Evolutionary conservation across 1,140 invertebrate genomes (phyloP).

Genomic region (Metopolophium dirhodum): DNA sequence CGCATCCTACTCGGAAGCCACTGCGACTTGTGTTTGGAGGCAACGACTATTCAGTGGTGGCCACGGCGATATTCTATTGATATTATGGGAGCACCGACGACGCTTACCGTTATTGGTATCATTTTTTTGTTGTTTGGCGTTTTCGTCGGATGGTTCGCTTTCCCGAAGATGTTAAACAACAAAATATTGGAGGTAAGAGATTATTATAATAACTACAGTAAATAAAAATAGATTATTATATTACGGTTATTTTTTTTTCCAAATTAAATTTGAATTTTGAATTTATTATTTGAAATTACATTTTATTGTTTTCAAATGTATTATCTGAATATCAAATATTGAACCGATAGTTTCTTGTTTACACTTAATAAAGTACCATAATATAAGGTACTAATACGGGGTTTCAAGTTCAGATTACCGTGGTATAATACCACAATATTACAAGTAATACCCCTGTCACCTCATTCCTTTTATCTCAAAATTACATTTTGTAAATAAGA

Average conservation of each 20-base stretch:
- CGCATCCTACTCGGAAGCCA: background rate
- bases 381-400: background rate
- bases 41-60: background rate
- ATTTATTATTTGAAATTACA: background rate
- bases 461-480: background rate
- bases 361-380: background rate
- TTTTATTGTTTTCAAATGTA: background rate
- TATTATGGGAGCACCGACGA: constrained; percentile 57
- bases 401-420: background rate
- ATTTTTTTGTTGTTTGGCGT: constrained; percentile 36
- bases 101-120: constrained; percentile 48
- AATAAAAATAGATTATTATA: background rate
- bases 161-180: constrained; percentile 47
- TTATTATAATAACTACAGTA: background rate
- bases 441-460: background rate
- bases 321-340: background rate
- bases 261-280: no score
- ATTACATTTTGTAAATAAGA: background rate
- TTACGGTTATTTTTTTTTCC: background rate
- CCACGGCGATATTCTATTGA: background rate
- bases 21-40: background rate
- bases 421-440: background rate
- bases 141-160: constrained; percentile 55
- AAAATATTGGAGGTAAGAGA: constrained; percentile 53
- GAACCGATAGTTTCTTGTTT: background rate